Evolutionary conservation across 2,888 invertebrate genomes (phyloP).

Genomic region (Yponomeuta cagnagella): DNA sequence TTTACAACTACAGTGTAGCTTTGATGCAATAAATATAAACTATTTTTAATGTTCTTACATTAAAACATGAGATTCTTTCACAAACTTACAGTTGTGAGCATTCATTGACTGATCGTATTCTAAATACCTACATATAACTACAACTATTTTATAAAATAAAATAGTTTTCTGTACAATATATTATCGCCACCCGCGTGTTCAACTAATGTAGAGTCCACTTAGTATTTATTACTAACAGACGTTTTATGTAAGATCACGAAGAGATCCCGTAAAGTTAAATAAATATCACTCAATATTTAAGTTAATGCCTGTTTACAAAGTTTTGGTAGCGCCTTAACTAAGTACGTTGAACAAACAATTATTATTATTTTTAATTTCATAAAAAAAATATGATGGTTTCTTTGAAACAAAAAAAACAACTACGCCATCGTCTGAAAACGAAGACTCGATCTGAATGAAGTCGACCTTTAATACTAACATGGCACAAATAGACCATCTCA

Average conservation of each 20-base stretch:
- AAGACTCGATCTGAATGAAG: slow-evolving; percentile 1
- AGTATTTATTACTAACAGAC: background rate
- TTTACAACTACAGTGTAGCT: background rate
- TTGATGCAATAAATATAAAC: background rate
- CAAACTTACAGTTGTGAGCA: background rate
- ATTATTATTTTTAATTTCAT: background rate
- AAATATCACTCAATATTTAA: background rate
- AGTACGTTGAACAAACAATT: background rate
- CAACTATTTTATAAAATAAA: background rate
- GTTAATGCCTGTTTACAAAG: background rate
- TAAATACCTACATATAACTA: background rate
- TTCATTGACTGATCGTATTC: background rate
- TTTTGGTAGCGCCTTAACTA: background rate
- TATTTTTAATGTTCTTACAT: background rate
- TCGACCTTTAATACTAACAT: slow-evolving; percentile 64
- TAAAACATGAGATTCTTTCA: slow-evolving; percentile 3
- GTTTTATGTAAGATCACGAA: background rate
- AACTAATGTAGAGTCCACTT: background rate
- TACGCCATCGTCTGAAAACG: background rate
- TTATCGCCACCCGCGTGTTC: background rate
- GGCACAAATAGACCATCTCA: slow-evolving; percentile 67
- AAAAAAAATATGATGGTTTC: too few relatives aligned
- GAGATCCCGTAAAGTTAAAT: background rate
- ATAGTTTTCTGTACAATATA: background rate
- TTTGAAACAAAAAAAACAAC: background rate